Conservation (phyloP, 2,113 vertebrate genomes). For the Channa maculata region DNA sequence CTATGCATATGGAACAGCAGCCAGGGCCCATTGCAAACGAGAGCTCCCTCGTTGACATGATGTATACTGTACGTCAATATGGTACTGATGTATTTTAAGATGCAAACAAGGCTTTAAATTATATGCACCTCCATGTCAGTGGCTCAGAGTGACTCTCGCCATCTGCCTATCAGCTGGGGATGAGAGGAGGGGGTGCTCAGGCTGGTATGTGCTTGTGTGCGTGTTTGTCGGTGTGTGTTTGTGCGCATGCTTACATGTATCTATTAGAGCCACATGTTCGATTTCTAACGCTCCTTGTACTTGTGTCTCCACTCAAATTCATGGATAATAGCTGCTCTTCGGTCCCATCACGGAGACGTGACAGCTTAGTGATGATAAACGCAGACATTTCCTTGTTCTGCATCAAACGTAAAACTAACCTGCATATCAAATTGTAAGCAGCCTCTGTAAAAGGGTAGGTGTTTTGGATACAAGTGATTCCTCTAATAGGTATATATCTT, state of each 20-base stretch:
- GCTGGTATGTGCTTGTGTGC: constrained; percentile 36
- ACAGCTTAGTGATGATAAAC: constrained; percentile 92
- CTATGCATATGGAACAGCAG: constrained; percentile 86
- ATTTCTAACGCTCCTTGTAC: constrained; percentile 88
- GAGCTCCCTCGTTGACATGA: constrained; percentile 94
- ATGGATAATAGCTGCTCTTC: constrained; percentile 90
- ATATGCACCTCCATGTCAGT: constrained; percentile 96
- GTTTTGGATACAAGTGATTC: constrained; percentile 56
- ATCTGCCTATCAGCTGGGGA: constrained; percentile 99
- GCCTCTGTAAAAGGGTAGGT: constrained; percentile 77
- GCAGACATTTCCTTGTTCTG: constrained; percentile 88
- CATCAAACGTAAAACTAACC: constrained; percentile 87
- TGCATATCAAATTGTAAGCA: constrained; percentile 87
- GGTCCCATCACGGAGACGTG: constrained; percentile 91
- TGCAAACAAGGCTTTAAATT: constrained; percentile 99
- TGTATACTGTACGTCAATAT: constrained; percentile 99
- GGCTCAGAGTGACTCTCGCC: constrained; percentile 91
- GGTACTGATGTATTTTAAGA: constrained; percentile 99
- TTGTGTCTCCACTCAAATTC: constrained; percentile 71
- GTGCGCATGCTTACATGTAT: constrained; percentile 46
- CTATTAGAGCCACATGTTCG: constrained; percentile 95
- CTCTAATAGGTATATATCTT: constrained; percentile 70
- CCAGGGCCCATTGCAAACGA: constrained; percentile 91
- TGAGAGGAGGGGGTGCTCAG: constrained; percentile 88
- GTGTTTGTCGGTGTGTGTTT: constrained; percentile 10